Percentiles rank a stretch among this genome's conserved stretches.
These are phyloP conservation scores for Drosophila birchii DNA, from an alignment of 2,888 invertebrate species.

Conservation along the genomic window DNA sequence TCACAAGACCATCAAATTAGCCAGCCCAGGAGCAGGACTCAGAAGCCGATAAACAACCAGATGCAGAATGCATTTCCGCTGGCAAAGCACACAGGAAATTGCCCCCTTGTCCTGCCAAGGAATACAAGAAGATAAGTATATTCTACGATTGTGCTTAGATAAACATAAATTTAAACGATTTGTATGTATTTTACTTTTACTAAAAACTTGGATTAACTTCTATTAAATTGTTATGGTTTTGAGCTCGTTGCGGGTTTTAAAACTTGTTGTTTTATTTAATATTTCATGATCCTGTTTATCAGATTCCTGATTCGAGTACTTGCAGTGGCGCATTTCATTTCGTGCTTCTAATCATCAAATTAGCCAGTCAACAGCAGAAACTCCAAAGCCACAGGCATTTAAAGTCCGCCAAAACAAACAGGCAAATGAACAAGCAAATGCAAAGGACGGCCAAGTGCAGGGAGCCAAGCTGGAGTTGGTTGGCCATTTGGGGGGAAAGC, in stretches of 20 bases:
- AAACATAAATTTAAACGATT: not conserved
- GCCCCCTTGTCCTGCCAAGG: not conserved
- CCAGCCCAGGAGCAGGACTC: constrained; percentile 32
- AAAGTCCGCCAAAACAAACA: constrained; percentile 31
- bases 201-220: no score
- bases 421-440: constrained; percentile 16
- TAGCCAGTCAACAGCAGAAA: constrained; percentile 22
- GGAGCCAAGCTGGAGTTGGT: no score
- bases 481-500: not conserved
- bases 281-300: not conserved
- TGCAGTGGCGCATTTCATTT: not conserved
- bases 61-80: constrained; percentile 16
- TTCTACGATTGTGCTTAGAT: not conserved
- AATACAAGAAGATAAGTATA: not conserved
- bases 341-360: constrained; percentile 8
- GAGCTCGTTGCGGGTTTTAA: not conserved
- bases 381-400: constrained; percentile 27
- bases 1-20: constrained; percentile 54
- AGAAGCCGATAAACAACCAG: constrained; percentile 14
- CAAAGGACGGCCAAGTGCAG: constrained; percentile 8
- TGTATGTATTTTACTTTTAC: no score
- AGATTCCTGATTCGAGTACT: not conserved
- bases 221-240: no score
- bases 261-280: not conserved
- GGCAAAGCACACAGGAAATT: constrained; percentile 1